Percentiles rank a stretch among this genome's conserved stretches.
phyloP scores from a whole-genome alignment of 2,888 invertebrate genomes.

The Nemoura dubitans region DNA sequence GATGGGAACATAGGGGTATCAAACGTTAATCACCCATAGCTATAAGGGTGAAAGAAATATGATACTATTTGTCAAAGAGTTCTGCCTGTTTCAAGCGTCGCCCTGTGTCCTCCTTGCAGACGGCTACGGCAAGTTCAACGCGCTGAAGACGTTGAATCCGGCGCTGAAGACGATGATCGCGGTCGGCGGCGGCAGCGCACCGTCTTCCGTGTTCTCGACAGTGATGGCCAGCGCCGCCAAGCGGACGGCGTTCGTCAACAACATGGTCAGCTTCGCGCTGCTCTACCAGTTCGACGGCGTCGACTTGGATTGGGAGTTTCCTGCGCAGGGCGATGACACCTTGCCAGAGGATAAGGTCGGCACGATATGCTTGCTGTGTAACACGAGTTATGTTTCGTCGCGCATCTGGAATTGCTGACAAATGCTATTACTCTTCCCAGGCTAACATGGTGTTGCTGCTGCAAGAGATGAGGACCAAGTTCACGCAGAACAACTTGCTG shows the following conservation, averaged over 20 bases:
- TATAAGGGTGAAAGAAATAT: no score
- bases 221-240: background rate
- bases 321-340: slow-evolving; percentile 67
- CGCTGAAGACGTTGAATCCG: slow-evolving; percentile 64
- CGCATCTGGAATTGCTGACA: no score
- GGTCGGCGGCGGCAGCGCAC: slow-evolving; percentile 65
- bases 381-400: no score
- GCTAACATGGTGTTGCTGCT: slow-evolving; percentile 62
- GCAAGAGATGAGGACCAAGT: slow-evolving; percentile 66
- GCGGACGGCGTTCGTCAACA: slow-evolving; percentile 52
- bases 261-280: slow-evolving; percentile 64
- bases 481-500: slow-evolving; percentile 64
- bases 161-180: slow-evolving; percentile 68
- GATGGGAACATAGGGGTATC: no score
- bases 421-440: background rate
- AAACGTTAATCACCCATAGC: no score
- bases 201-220: background rate
- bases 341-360: slow-evolving; percentile 58
- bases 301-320: slow-evolving; percentile 80
- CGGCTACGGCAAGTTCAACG: slow-evolving; percentile 65
- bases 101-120: slow-evolving; percentile 56
- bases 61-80: no score
- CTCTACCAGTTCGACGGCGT: slow-evolving; percentile 74
- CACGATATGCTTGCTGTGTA: no score
- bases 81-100: no score